Conservation (phyloP, 1,140 invertebrate species). For the Psix sp. region DNA sequence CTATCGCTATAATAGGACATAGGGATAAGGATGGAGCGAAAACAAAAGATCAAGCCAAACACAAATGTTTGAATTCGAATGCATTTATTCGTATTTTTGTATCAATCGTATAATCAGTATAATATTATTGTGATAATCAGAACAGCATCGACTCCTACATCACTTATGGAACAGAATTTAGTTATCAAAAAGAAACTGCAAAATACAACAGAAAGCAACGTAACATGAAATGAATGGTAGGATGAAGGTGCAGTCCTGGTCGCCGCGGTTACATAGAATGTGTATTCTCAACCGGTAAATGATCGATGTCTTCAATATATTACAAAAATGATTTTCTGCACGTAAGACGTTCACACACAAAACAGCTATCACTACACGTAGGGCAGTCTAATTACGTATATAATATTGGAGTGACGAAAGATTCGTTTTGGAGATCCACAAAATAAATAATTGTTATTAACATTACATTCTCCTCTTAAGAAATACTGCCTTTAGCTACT, state of each 20-base stretch:
- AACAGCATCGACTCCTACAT: conserved; percentile 70
- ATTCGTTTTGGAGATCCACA: conserved; percentile 70
- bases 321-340: conserved; percentile 71
- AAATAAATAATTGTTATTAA: conserved; percentile 77
- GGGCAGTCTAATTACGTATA: conserved; percentile 65
- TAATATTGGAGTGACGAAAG: conserved; percentile 65
- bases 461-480: conserved; percentile 75
- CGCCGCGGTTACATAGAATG: conserved; percentile 70
- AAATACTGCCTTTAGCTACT: conserved; percentile 73
- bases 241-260: conserved; percentile 69
- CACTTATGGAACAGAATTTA: conserved; percentile 35
- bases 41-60: conserved; percentile 54
- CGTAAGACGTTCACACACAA: conserved; percentile 68
- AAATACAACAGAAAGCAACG: conserved; percentile 27
- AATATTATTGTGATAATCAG: conserved; percentile 75
- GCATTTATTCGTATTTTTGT: conserved; percentile 75
- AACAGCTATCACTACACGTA: conserved; percentile 69
- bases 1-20: no score
- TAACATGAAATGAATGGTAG: conserved; percentile 51
- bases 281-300: conserved; percentile 69
- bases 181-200: conserved; percentile 3
- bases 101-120: conserved; percentile 77
- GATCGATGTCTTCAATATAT: conserved; percentile 73
- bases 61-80: conserved; percentile 64
- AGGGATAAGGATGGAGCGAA: conserved; percentile 50